Base-by-base conservation (phyloP, 2,113 vertebrate species). In the Melierax canorus region DNA sequence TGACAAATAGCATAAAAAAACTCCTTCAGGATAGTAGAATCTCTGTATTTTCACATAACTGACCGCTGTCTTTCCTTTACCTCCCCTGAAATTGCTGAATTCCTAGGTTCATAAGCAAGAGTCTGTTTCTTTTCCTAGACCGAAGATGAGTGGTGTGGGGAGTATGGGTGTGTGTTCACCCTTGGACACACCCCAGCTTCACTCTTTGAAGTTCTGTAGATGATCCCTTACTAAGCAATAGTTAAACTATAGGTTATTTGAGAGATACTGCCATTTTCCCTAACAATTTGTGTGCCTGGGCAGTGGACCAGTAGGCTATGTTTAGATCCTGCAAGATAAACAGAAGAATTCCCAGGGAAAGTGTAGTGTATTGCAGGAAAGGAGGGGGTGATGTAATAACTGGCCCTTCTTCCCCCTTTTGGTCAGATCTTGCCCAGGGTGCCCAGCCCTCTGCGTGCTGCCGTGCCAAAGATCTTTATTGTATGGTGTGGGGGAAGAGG, bases 191-290 rank as follows among this genome's bases (percentile, higher is more conserved):
- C 9, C 15, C 6, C 10, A 16, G 7, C 50, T 41, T 93, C 12
- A 2, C 50, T 77, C 77, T 41, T 27, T 11, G 6, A 18, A 45
- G n/a, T 18, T 11, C 1, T 58, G 67, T 0, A n/a, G 15, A 2
- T n/a, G 7, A 12, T 19, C 41, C 18, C 55, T 41, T 50, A 6
- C 0, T 0, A 16, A 19, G n/a, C 13, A n/a, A 7, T 4, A 62
- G 26, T 27, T 38, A 7, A 66, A 34, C 22, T 18, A 2, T 0
- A 3, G 4, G 0, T 56, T 4, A 23, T 8, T 16, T 50, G 8
- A 26, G 24, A 8, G 2, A 2, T 1, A 1, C 15, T 45, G 32
- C 26, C 20, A 0, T 5, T 0, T 6, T 71, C 60, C 41, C 12
- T 32, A 1, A 8, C 15, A 8, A 2, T 6, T 39, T 3, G 27